These are phyloP conservation scores for Catharus minimus DNA, from an alignment of 2,113 vertebrate genomes.

Conservation along the genomic window DNA sequence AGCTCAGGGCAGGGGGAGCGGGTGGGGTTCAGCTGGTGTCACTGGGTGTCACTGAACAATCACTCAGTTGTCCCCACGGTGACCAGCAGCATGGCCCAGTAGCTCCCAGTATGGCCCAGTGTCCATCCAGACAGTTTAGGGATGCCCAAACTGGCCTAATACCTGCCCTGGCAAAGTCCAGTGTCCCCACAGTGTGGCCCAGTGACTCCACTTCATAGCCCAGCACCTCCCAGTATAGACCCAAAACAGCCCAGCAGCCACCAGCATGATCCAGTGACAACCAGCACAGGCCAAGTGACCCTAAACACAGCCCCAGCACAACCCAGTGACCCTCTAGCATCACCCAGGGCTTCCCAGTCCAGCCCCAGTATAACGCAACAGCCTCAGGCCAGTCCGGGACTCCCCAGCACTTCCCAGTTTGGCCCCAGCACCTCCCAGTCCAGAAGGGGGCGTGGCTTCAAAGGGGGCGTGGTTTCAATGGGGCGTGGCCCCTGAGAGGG, in stretches of 20 bases:
- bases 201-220: background rate
- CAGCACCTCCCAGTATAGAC: background rate
- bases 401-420: background rate
- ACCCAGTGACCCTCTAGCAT: background rate
- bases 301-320: background rate
- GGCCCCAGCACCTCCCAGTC: background rate
- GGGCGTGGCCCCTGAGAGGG: no score
- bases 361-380: no score
- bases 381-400: background rate
- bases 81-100: rapidly evolving
- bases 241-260: rapidly evolving
- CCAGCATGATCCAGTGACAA: background rate
- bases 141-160: no score
- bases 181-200: rapidly evolving
- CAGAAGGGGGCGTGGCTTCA: background rate
- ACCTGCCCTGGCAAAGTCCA: background rate
- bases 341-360: background rate
- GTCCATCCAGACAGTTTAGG: no score
- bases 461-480: rapidly evolving
- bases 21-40: background rate
- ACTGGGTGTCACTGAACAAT: background rate
- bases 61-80: rapidly evolving
- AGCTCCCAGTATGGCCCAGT: background rate
- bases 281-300: background rate
- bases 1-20: rapidly evolving